These are phyloP conservation scores for Ochlodes sylvanus DNA, from an alignment of 2,888 invertebrate genomes.

Conservation along the genomic window DNA sequence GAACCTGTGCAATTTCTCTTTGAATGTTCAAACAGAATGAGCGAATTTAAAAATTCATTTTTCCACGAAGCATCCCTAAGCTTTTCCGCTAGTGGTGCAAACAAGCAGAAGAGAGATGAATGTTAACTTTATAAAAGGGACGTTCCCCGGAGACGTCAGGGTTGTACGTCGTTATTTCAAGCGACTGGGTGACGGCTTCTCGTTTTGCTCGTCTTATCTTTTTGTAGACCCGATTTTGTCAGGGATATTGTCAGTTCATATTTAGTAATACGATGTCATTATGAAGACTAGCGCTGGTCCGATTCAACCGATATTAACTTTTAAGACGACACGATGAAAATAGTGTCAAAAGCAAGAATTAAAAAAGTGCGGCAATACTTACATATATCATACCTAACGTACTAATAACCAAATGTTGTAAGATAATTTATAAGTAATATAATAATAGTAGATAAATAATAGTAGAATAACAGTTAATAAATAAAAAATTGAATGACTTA, in stretches of 20 bases:
- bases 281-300: too few relatives aligned
- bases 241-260: not conserved
- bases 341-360: too few relatives aligned
- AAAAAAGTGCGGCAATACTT: too few relatives aligned
- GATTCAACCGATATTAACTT: too few relatives aligned
- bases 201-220: not conserved
- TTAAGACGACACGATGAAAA: too few relatives aligned
- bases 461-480: too few relatives aligned
- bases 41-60: constrained; percentile 7
- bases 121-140: constrained; percentile 6
- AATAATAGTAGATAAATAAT: too few relatives aligned
- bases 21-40: not conserved
- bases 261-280: not conserved
- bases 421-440: too few relatives aligned
- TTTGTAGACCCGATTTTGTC: not conserved
- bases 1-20: not conserved
- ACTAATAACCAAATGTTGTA: too few relatives aligned
- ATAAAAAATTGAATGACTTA: too few relatives aligned
- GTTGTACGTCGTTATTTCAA: constrained; percentile 19
- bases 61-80: not conserved
- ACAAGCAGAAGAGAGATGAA: constrained; percentile 6
- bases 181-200: constrained; percentile 14
- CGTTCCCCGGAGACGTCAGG: constrained; percentile 8
- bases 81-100: not conserved
- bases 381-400: too few relatives aligned